A percentile compares a stretch with the other conserved stretches of the same genome.
These are phyloP conservation scores for Alexandromys fortis DNA, from an alignment of 2,113 vertebrate genomes.

Conservation along the genomic window DNA sequence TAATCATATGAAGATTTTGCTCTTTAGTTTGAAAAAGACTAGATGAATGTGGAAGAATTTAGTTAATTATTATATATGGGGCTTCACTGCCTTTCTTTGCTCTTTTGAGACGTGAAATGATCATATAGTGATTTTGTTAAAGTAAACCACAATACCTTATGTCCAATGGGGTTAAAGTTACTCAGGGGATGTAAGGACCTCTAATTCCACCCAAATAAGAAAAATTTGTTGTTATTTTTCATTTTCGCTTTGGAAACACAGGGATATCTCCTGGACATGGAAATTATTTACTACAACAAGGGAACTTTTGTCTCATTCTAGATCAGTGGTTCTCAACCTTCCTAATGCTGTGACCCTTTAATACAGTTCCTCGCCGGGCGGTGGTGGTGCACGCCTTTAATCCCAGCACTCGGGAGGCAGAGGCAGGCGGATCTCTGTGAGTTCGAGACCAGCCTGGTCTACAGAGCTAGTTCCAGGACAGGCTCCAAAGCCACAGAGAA, in stretches of 20 bases:
- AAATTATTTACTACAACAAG: slow-evolving; percentile 23
- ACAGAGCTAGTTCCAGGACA: no score
- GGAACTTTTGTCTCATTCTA: slow-evolving; percentile 10
- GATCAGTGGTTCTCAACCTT: not conserved
- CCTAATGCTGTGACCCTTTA: not conserved
- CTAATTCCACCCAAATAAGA: slow-evolving; percentile 15
- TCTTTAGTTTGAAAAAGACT: slow-evolving; percentile 49
- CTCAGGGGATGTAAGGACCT: not conserved
- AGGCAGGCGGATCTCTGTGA: no score
- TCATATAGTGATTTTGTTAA: slow-evolving; percentile 38
- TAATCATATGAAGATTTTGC: slow-evolving; percentile 18
- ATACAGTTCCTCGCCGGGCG: not conserved
- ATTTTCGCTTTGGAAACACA: slow-evolving; percentile 42
- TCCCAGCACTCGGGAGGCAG: no score
- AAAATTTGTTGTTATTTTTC: slow-evolving; percentile 51
- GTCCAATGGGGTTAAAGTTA: slow-evolving; percentile 46
- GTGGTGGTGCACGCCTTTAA: no score
- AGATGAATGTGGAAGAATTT: slow-evolving; percentile 1
- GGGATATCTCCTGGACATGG: not conserved
- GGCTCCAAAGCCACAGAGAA: no score
- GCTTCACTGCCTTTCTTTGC: not conserved
- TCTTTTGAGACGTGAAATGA: slow-evolving; percentile 31
- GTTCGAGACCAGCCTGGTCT: no score
- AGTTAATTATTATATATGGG: slow-evolving; percentile 31
- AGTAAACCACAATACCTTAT: slow-evolving; percentile 11